Percentiles rank a stretch among this genome's conserved stretches.
Evolutionary conservation across 30 jellyfish, hydroid and myxozoan species (phyloP).

Genomic region (Catostylus mosaicus): DNA sequence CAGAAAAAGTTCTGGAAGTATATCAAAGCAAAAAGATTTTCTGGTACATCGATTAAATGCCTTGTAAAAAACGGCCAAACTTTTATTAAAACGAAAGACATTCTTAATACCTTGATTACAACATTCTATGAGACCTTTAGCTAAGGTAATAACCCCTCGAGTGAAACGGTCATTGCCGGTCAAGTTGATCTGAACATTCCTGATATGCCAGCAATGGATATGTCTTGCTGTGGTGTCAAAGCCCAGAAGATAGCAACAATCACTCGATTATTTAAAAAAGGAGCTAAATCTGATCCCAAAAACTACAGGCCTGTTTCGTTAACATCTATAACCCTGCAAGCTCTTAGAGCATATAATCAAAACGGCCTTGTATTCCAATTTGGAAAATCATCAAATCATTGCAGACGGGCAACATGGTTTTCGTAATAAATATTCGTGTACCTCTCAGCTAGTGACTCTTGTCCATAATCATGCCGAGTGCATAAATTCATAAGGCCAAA

Average conservation of each 20-base stretch:
- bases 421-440: constrained; percentile 20
- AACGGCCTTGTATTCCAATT: constrained; percentile 62
- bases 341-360: constrained; percentile 52
- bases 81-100: constrained; percentile 44
- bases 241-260: constrained; percentile 33
- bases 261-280: constrained; percentile 55
- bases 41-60: constrained; percentile 45
- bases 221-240: constrained; percentile 22
- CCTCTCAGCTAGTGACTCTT: constrained; percentile 44
- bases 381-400: constrained; percentile 20
- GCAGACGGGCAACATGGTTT: constrained; percentile 57
- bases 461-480: constrained; percentile 29
- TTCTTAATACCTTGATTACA: constrained; percentile 20
- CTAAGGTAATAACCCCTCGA: constrained; percentile 32
- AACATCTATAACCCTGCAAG: constrained; percentile 65
- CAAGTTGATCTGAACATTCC: constrained; percentile 14
- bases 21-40: constrained; percentile 45
- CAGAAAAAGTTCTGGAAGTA: constrained; percentile 36
- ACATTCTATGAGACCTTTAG: constrained; percentile 50
- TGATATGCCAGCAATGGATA: constrained; percentile 23
- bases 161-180: constrained; percentile 33
- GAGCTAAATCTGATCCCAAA: constrained; percentile 38
- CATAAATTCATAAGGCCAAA: constrained; percentile 41
- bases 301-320: constrained; percentile 52
- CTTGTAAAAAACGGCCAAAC: constrained; percentile 41